Evolutionary conservation across 2,797 vertebrate species (phyloP).

Genomic region (Mormyrops attenuatus): DNA sequence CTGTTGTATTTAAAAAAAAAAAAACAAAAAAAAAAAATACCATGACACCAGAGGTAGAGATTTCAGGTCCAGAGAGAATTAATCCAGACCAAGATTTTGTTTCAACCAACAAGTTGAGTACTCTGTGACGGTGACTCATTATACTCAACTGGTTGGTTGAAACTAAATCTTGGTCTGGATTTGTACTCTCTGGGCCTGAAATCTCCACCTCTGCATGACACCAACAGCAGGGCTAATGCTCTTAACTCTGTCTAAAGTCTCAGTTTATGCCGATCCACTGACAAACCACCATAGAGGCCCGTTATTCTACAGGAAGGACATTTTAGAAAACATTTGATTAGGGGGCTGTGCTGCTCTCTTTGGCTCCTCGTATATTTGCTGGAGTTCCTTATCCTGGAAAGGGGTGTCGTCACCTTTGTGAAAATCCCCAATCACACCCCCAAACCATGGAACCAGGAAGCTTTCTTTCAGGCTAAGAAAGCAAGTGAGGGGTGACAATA

Average conservation of each 20-base stretch:
- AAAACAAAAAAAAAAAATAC: neutral
- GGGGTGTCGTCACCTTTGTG: neutral
- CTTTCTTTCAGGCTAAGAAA: neutral
- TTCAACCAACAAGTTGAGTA: neutral
- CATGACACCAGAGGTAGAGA: neutral
- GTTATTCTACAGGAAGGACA: neutral
- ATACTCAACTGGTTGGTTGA: neutral
- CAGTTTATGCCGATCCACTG: neutral
- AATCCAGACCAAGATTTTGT: neutral
- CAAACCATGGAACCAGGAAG: neutral
- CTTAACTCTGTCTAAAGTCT: neutral
- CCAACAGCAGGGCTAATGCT: neutral
- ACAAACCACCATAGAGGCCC: neutral
- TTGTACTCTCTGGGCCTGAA: neutral
- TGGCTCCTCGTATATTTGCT: neutral
- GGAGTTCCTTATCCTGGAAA: neutral
- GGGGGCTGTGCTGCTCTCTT: neutral
- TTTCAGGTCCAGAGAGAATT: neutral
- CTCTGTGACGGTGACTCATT: neutral
- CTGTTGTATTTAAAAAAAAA: neutral
- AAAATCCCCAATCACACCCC: neutral
- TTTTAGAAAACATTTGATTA: neutral
- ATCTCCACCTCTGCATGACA: neutral
- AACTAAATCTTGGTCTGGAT: neutral
- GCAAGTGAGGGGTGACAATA: neutral